Evolutionary conservation across 1,140 invertebrate genomes (phyloP), one percentile per base, ranked within the genome.

Genomic region (Drosophila ananassae): DNA sequence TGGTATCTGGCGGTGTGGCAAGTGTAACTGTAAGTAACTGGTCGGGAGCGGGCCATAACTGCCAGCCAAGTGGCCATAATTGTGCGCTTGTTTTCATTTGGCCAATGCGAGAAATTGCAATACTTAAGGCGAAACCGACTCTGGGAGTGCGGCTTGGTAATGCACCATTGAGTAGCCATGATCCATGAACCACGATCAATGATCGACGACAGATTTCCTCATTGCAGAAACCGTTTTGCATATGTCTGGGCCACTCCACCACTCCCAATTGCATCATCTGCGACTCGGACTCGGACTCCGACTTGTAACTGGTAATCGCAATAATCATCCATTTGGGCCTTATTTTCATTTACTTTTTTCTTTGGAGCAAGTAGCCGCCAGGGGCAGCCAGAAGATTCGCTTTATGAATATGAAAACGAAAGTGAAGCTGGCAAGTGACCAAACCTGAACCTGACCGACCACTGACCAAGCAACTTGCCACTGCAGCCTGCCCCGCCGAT

Each of bases 61-160:
- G 67, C 73, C 78, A 28, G 53, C 34, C 52, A 78, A 87, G 77
- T 82, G 73, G 82, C 82, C 78, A 89, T 87, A 87, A 87, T 87
- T 68, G 78, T 50, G 74, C 60, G 80, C 73, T 82, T 72, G 81
- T 69, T 73, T 62, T 67, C 67, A 77, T 87, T 85, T 85, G 82
- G 61, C 59, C 82, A 81, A 78, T 77, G 47, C 77, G 67, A 81
- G 82, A 87, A 81, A 81, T 77, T 87, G 61, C 68, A 66, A 81
- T 84, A 68, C 46, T 67, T 68, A 52, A 76, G 75, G 75, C 60
- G 48, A 61, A 73, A 73, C 67, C 41, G 44, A 47, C 25, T 28
- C 5, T 17, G 41, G 41, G 63, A 55, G 28, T 28, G 37, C 39
- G 22, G 21, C 41, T 48, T 66, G 55, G 13, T 57, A 62, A 68